Base-by-base conservation (phyloP, 53 echinoderm and acorn worm species). In the Luidia sarsii region DNA sequence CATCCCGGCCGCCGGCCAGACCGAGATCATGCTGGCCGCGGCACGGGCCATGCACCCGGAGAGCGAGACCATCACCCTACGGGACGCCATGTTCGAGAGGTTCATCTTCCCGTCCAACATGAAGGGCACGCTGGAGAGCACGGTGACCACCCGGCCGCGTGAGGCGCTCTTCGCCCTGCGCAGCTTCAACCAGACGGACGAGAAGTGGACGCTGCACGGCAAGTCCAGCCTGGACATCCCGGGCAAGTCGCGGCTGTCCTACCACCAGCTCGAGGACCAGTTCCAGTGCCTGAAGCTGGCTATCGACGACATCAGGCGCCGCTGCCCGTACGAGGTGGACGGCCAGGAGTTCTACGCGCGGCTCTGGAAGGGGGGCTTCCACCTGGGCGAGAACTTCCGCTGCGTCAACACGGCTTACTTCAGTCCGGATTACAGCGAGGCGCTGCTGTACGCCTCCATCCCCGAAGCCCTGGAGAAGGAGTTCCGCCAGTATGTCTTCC, bases 361-460 rank as follows among this genome's bases (percentile, higher is more conserved):
- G 56, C 86, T 92, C 28, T 90, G 90, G 91, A 85, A 89, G 50
- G 93, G 97, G 59, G 97, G 97, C 0, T 96, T 96, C 65, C 90
- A 93, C 63, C 84, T 96, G 31, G 97, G 97, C 1, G 92, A 93
- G 1, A 93, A 79, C 18, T 96, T 96, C 59, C 75, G 83, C 49
- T 88, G 93, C 63, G 84, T 85, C 52, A 91, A 94, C 65, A 93
- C 86, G 36, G 97, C 92, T 24, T 93, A 91, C 84, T 96, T 96
- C 91, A 96, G 91, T 52, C 85, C 88, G 28, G 93, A 93, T 49
- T 93, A 91, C 75, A 90, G 82, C 10, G 97, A 96, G 54, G 93
- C 93, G 0, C 75, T 96, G 25, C 51, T 96, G 16, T 96, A 93
- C 51, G 86, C 93, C 35, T 86, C 93, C 24, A 80, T 94, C 16